Percentiles rank a stretch among this genome's conserved stretches.
Conservation (phyloP, 2,113 vertebrate species). For the Erinaceus europaeus region DNA sequence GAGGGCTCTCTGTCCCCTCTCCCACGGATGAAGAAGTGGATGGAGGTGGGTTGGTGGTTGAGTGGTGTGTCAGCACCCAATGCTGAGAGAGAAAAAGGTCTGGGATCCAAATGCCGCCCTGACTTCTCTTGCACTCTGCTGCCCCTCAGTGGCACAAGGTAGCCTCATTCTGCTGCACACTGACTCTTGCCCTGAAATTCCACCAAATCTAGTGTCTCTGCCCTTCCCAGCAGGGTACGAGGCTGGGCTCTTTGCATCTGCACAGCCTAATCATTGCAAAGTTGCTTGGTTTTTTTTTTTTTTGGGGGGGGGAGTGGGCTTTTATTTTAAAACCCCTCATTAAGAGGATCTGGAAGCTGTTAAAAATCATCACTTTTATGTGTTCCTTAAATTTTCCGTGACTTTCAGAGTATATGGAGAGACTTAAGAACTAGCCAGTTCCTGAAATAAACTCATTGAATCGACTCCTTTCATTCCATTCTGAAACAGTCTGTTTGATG, state of each 20-base stretch:
- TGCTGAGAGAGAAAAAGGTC: background rate
- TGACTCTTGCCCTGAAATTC: background rate
- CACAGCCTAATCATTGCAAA: conserved; percentile 28
- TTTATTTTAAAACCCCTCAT: conserved; percentile 23
- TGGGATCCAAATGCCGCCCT: conserved; percentile 9
- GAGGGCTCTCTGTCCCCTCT: background rate
- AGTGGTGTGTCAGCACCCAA: background rate
- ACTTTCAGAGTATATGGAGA: conserved; percentile 15
- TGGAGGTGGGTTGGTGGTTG: background rate
- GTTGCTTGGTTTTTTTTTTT: conserved; percentile 45
- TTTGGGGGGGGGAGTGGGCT: too few relatives aligned
- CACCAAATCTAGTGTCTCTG: background rate
- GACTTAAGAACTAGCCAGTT: background rate
- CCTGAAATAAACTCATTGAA: conserved; percentile 11
- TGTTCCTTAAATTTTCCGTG: conserved; percentile 41
- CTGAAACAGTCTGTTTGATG: background rate
- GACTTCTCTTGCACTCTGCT: conserved; percentile 62
- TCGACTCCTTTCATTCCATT: conserved; percentile 9
- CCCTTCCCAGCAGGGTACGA: too few relatives aligned
- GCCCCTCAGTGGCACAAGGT: conserved; percentile 68
- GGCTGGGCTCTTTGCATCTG: conserved; percentile 46
- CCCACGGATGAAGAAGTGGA: background rate
- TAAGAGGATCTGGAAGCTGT: conserved; percentile 47
- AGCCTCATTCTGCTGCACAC: background rate
- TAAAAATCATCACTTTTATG: conserved; percentile 37